Base-by-base conservation (phyloP, 2,888 invertebrate species). In the Boloria selene region DNA sequence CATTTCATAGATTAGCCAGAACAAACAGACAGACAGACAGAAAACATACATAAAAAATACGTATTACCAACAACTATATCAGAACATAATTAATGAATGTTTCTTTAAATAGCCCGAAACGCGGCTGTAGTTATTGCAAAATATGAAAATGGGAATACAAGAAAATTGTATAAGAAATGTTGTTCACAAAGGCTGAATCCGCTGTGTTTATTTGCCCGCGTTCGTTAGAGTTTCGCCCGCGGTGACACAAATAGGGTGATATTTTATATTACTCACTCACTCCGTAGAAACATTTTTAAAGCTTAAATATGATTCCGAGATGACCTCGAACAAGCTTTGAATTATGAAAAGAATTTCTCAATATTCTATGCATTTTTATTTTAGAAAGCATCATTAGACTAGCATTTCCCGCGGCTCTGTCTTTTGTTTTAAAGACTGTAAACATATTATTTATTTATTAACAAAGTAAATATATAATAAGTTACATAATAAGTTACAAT, bases 171-270 rank as follows among this genome's bases (percentile, higher is more conserved):
- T 26, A 61, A 53, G 42, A 65, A 42, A 58, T 51, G 47, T 17
- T 45, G 42, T 18, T 49, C 16, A 42, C 58, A 61, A 61, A 51
- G 61, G 54, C 52, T 62, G 56, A 61, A 66, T 62, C 18, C 38
- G 16, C 54, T 49, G 16, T 65, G 61, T 65, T 65, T 69, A 58
- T 69, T 67, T 60, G 59, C 17, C 53, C 66, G 56, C 53, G 61
- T 67, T 69, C 69, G 69, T 69, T 69, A 69, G 55, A 17, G 61
- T 47, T 60, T 53, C 65, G 65, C 61, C 64, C 59, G 61, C 54
- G 69, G 69, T 53, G 64, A 62, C 67, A 51, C 59, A 65, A 65
- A 66, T 66, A 61, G 61, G 56, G 53, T 67, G 31, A 10, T 54
- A 56, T 61, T 65, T 50, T 42, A 52, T 54, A 53, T 65, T 65